Conservation (phyloP, 2,888 invertebrate species). For the Drosophila greeni region DNA sequence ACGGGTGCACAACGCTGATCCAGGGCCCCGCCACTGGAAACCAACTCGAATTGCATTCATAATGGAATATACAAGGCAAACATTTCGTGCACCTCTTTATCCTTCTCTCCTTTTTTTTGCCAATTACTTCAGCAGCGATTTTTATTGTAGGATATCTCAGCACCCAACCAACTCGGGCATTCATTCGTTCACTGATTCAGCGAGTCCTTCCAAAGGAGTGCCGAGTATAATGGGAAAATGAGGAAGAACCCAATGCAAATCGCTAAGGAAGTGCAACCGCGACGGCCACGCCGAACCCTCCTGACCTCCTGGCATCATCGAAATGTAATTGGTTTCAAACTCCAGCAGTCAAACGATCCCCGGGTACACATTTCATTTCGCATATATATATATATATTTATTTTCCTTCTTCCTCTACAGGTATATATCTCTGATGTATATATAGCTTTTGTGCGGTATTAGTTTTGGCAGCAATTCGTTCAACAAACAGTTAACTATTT, state of each 20-base stretch:
- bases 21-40: conserved; percentile 10
- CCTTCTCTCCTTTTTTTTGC: conserved; percentile 3
- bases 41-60: conserved; percentile 55
- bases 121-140: conserved; percentile 37
- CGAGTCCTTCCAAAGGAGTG: no score
- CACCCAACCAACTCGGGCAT: background rate
- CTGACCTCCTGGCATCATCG: conserved; percentile 12
- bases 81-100: conserved; percentile 43
- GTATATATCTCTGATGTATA: background rate
- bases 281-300: background rate
- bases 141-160: background rate
- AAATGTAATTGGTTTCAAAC: conserved; percentile 32
- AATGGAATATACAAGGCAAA: conserved; percentile 58
- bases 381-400: conserved; percentile 22
- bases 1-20: background rate
- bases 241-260: conserved; percentile 18
- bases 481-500: conserved; percentile 27
- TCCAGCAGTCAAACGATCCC: conserved; percentile 16
- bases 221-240: conserved; percentile 15
- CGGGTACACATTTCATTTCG: conserved; percentile 2
- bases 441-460: conserved; percentile 26
- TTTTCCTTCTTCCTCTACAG: conserved; percentile 4
- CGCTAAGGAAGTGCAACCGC: conserved; percentile 26
- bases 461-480: conserved; percentile 37
- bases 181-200: conserved; percentile 1